Base-by-base conservation (phyloP, 1,140 invertebrate genomes). In the Diorhabda carinulata region DNA sequence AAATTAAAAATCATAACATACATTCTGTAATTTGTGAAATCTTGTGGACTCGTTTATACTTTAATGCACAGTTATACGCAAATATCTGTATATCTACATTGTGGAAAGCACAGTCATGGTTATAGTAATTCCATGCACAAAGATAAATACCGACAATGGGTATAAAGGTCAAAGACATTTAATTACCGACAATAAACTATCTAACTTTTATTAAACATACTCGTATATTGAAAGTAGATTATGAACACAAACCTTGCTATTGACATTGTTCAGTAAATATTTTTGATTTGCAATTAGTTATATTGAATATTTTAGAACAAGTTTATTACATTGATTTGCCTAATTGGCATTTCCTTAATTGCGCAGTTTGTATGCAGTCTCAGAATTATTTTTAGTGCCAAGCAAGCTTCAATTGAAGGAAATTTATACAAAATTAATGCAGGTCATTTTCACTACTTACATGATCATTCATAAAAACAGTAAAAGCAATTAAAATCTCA, bases 371-470 rank as follows among this genome's bases (percentile, higher is more conserved):
- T 52, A 52, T 52, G 47, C 47, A 8, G 47, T n/a, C 47, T n/a
- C 6, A 52, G 47, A 52, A 52, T 52, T 52, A 52, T 52, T 52
- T 52, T 25, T 25, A 25, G 25, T 25, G 25, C 25, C 25, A 25
- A 25, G 25, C 47, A 52, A 52, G 6, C 6, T 52, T 52, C 47
- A 52, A 52, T 52, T 52, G 47, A 52, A 6, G 47, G 47, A 52
- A 52, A 52, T 52, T 52, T 52, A 52, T n/a, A 52, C 47, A n/a
- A 52, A 52, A 52, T 52, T 52, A 52, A 52, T 52, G 6, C 47
- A 52, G n/a, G n/a, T 3, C 47, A 52, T 6, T 52, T 52, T 52
- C n/a, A 52, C 47, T 52, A 52, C n/a, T 52, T 52, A 52, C 47
- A 52, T 52, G 6, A 3, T 52, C 47, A 52, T 52, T 52, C 47